phyloP scores from a whole-genome alignment of 2,797 vertebrate species.

The Tenualosa ilisha region DNA sequence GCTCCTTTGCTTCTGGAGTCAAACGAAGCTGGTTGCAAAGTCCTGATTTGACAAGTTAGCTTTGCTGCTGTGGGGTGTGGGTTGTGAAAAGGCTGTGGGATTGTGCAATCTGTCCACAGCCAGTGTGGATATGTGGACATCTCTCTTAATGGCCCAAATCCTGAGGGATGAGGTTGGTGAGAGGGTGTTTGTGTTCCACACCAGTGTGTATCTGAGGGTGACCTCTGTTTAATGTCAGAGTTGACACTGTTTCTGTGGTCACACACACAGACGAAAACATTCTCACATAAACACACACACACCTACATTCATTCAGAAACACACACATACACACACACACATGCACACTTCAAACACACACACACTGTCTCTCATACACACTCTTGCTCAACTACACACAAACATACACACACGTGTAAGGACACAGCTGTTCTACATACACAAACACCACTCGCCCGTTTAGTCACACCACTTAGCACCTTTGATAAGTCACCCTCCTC shows the following conservation, averaged over 20 bases:
- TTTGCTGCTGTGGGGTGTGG: not conserved
- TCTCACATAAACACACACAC: not conserved
- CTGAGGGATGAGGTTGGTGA: not conserved
- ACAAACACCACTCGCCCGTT: not conserved
- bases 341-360: not conserved
- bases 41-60: not conserved
- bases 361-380: not conserved
- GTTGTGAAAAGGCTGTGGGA: not conserved
- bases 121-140: not conserved
- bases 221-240: constrained; percentile 8
- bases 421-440: not conserved
- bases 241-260: not conserved
- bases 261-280: not conserved
- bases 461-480: not conserved
- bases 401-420: not conserved
- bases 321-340: no score
- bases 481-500: not conserved
- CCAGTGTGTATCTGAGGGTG: not conserved
- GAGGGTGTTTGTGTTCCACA: constrained; percentile 2
- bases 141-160: not conserved
- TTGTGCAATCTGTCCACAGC: not conserved
- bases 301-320: no score
- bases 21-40: not conserved
- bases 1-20: not conserved
- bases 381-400: not conserved